phyloP scores from a whole-genome alignment of 2,888 invertebrate genomes.

The Gymnocheta viridis region DNA sequence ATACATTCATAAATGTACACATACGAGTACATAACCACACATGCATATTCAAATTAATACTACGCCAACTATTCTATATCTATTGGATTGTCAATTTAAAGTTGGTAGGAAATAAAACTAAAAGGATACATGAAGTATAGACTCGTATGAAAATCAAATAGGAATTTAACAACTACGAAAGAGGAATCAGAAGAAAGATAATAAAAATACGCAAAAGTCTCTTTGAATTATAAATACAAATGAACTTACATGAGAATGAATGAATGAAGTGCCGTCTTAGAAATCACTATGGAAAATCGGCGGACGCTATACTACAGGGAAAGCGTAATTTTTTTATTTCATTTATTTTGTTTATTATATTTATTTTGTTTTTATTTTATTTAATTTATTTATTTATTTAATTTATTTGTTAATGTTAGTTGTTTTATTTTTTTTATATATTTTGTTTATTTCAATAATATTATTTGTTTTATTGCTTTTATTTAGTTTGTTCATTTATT shows the following conservation, averaged over 20 bases:
- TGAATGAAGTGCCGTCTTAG: background rate
- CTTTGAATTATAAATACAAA: slow-evolving; percentile 1
- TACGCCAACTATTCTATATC: background rate
- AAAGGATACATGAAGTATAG: background rate
- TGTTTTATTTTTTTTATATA: too few species aligned
- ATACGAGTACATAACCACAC: background rate
- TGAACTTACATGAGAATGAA: background rate
- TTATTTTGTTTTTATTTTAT: too few species aligned
- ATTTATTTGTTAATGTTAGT: too few species aligned
- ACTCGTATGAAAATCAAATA: slow-evolving; percentile 8
- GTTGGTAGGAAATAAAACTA: background rate
- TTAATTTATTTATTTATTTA: too few species aligned
- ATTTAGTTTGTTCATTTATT: too few species aligned
- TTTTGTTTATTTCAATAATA: too few species aligned
- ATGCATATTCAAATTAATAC: slow-evolving; percentile 5
- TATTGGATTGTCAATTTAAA: slow-evolving; percentile 10
- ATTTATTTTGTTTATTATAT: too few species aligned
- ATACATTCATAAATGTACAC: too few species aligned
- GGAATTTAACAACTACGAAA: background rate
- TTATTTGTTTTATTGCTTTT: too few species aligned
- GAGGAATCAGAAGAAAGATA: background rate
- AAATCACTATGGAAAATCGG: background rate
- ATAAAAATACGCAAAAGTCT: slow-evolving; percentile 22
- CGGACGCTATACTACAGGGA: too few species aligned
- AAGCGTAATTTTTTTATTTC: too few species aligned